Evolutionary conservation across 2,113 vertebrate species (phyloP), one percentile per base, ranked within the genome.

Genomic region (Anser cygnoides): DNA sequence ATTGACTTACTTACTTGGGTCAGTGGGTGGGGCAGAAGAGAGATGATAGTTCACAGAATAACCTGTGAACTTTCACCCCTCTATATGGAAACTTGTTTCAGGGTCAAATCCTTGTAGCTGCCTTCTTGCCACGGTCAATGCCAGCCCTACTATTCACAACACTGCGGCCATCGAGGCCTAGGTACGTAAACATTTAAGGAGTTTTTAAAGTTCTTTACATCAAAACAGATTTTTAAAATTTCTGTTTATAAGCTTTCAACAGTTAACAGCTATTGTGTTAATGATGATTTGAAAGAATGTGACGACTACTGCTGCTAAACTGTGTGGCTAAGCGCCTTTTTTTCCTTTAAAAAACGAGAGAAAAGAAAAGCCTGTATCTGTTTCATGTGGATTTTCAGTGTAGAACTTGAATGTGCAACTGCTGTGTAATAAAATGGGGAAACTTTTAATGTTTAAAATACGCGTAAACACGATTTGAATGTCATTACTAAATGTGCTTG

Each of bases 31-130:
- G 98, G 97, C 97, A 98, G 97, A 97, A 97, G 98, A 98, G 98
- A 98, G 98, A 98, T 98, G 98, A 98, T 98, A 98, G 98, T 99
- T 99, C 98, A 99, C 98, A 98, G 98, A 98, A 98, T 99, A 98
- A 98, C 97, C 98, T 99, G 98, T 99, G 98, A 99, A 99, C 99
- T 99, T 98, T 99, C 98, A 99, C 98, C 98, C 98, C 98, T 99
- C 98, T 99, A 97, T 99, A 99, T 98, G 98, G 98, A 99, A 98
- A 99, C 98, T 99, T 98, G 98, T 99, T 99, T 98, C 98, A 99
- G 98, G 98, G 98, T 98, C 98, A 98, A 98, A 98, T 99, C 98
- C 98, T 99, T 99, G 98, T 99, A 99, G 98, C 98, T 98, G 98
- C 98, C 98, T 99, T 98, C 98, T 99, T 99, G 98, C 98, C 98